A percentile compares a stretch with the other conserved stretches of the same genome.
Conservation (phyloP, 1,140 invertebrate genomes). For the Caenorhabditis inopinata region DNA sequence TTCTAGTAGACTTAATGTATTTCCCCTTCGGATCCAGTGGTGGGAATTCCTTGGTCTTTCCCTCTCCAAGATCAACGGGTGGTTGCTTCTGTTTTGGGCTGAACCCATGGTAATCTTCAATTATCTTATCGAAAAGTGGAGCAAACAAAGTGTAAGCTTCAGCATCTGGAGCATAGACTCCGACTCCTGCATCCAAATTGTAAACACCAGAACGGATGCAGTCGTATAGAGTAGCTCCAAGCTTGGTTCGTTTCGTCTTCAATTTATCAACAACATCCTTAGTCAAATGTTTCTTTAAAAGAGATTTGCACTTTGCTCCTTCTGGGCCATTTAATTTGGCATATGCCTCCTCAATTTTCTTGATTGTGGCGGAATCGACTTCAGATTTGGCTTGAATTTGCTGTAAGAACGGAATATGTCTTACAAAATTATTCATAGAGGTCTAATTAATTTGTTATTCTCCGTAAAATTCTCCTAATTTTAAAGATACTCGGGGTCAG, state of each 20-base stretch:
- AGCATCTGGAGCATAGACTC: slow-evolving; percentile 91
- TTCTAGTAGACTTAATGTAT: slow-evolving; percentile 88
- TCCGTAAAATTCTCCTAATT: no score
- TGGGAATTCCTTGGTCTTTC: slow-evolving; percentile 74
- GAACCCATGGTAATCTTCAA: slow-evolving; percentile 90
- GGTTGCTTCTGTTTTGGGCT: slow-evolving; percentile 69
- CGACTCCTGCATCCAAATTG: slow-evolving; percentile 75
- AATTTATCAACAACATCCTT: slow-evolving; percentile 81
- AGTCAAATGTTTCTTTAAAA: slow-evolving; percentile 80
- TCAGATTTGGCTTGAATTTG: slow-evolving; percentile 10
- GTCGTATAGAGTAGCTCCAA: slow-evolving; percentile 62
- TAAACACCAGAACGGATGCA: slow-evolving; percentile 73
- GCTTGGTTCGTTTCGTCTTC: slow-evolving; percentile 58
- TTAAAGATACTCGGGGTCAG: no score
- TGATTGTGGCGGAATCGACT: slow-evolving; percentile 1
- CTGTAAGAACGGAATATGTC: neutral
- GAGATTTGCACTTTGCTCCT: slow-evolving; percentile 57
- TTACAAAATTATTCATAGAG: no score
- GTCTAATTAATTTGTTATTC: no score
- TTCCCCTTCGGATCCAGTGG: slow-evolving; percentile 87
- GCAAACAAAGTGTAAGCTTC: slow-evolving; percentile 85
- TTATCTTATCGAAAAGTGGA: slow-evolving; percentile 89
- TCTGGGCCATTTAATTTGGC: slow-evolving; percentile 44
- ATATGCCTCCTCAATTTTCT: slow-evolving; percentile 47
- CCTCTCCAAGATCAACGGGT: slow-evolving; percentile 77